Evolutionary conservation across 2,113 vertebrate species (phyloP), one percentile per base, ranked within the genome.

Genomic region (Tichodroma muraria): DNA sequence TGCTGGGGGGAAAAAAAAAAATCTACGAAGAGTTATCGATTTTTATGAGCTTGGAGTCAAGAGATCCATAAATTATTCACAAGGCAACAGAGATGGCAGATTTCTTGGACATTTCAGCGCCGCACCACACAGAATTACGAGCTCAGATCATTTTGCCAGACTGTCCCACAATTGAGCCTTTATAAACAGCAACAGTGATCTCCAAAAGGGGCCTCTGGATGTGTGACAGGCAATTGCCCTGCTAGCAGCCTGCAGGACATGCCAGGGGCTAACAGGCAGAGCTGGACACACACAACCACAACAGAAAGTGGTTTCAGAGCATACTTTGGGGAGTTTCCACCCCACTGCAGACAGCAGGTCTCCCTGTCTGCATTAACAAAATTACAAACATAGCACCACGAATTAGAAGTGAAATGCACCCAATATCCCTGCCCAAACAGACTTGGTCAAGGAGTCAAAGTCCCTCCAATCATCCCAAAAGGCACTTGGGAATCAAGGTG

Each of bases 11-110:
- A 35, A 38, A 42, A 47, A 68, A 54, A 71, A 68, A 66, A 60
- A 70, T 37, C 33, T 35, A 78, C 4, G 1, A 78, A 83, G 77
- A 93, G 27, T 80, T 91, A 97, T 93, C 4, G 88, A 96, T 95
- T 93, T 88, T 94, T 90, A 94, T 56, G 52, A 94, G 90, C 96
- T 75, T 60, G 40, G 88, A 94, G 79, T 94, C 89, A 54, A 85
- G 78, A 89, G 61, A 91, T 22, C 71, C 91, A 88, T 95, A 85
- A 94, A 95, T 94, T 88, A 93, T 91, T 91, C 23, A 42, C 69
- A 75, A 85, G 76, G 72, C 90, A 94, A 91, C 89, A 83, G 75
- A 87, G 79, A 91, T 53, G 76, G 89, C 88, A 85, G 88, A 81
- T 83, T 83, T 71, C 91, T 89, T 75, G 82, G 79, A 77, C 76